A percentile compares a stretch with the other conserved stretches of the same genome.
Evolutionary conservation across 2,888 invertebrate species (phyloP).

Genomic region (Oegoconia quadripuncta): DNA sequence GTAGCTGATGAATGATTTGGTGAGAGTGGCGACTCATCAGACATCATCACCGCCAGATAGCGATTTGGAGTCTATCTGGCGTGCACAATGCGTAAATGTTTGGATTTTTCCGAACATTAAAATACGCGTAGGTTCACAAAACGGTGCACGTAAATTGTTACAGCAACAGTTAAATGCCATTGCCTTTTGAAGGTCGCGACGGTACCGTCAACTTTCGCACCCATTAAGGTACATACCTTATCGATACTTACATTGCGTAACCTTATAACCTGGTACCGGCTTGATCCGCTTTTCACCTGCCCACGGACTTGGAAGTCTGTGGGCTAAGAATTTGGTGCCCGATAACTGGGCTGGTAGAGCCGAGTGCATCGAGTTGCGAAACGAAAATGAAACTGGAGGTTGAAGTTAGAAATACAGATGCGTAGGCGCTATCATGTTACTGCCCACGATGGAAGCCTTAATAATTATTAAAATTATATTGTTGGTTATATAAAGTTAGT

Average conservation of each 20-base stretch:
- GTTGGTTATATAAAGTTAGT: constrained; percentile 5
- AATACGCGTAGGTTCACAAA: too few relatives aligned
- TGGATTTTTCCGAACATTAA: too few relatives aligned
- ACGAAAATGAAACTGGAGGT: constrained; percentile 44
- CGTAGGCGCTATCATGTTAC: constrained; percentile 52
- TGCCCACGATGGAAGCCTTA: constrained; percentile 40
- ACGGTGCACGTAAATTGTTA: constrained; percentile 5
- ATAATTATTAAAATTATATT: constrained; percentile 23
- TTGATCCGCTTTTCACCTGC: constrained; percentile 70
- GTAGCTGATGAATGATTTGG: too few relatives aligned
- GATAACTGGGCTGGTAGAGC: constrained; percentile 32
- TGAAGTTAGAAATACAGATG: constrained; percentile 28
- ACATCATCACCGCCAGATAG: too few relatives aligned
- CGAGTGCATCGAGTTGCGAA: constrained; percentile 59
- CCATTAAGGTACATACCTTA: constrained; percentile 59
- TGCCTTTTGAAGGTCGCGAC: constrained; percentile 40
- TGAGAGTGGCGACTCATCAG: too few relatives aligned
- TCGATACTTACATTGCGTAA: constrained; percentile 64
- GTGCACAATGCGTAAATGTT: too few relatives aligned
- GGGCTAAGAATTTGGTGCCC: constrained; percentile 65
- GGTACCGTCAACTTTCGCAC: constrained; percentile 49
- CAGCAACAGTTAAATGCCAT: constrained; percentile 21
- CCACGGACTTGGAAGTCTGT: constrained; percentile 54
- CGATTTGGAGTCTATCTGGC: too few relatives aligned
- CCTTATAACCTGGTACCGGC: constrained; percentile 28